Evolutionary conservation across 2,888 invertebrate genomes (phyloP).

Genomic region (Ectemnius cavifrons): DNA sequence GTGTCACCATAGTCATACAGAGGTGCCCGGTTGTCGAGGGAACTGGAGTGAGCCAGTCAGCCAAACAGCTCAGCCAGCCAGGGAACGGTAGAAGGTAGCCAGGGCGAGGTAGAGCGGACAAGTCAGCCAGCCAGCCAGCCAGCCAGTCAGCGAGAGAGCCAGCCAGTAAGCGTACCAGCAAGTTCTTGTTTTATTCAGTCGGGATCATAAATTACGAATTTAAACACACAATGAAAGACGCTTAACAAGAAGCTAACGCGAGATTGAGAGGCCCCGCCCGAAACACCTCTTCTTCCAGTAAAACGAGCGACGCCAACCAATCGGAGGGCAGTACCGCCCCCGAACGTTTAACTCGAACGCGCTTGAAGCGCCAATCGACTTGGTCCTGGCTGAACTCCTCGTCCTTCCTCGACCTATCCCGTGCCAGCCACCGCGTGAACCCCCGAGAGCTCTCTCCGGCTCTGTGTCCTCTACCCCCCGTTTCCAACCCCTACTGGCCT

Average conservation of each 20-base stretch:
- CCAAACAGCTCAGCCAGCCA: slow-evolving; percentile 54
- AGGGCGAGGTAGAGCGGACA: not conserved
- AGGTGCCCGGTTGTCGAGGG: slow-evolving; percentile 62
- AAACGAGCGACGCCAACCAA: slow-evolving; percentile 63
- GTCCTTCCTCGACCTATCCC: slow-evolving; percentile 45
- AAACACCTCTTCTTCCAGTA: slow-evolving; percentile 66
- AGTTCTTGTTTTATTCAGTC: slow-evolving; percentile 78
- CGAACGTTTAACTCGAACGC: slow-evolving; percentile 47
- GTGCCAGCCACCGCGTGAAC: slow-evolving; percentile 21
- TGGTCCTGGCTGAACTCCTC: slow-evolving; percentile 24
- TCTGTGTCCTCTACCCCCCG: slow-evolving; percentile 6
- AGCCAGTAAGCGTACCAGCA: slow-evolving; percentile 55
- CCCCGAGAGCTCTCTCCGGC: slow-evolving; percentile 20
- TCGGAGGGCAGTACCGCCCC: slow-evolving; percentile 63
- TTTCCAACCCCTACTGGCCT: slow-evolving; percentile 2
- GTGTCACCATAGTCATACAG: slow-evolving; percentile 60
- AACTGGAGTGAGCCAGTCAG: slow-evolving; percentile 60
- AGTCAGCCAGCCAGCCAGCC: slow-evolving; percentile 25
- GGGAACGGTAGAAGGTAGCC: slow-evolving; percentile 2
- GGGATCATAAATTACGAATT: slow-evolving; percentile 79
- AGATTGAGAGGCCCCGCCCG: slow-evolving; percentile 78
- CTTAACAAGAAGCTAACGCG: slow-evolving; percentile 79
- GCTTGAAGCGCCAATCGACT: slow-evolving; percentile 54
- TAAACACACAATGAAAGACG: slow-evolving; percentile 79
- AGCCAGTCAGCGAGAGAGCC: slow-evolving; percentile 46